phyloP scores from a whole-genome alignment of 2,797 vertebrate species.

The Malurus leucopterus region DNA sequence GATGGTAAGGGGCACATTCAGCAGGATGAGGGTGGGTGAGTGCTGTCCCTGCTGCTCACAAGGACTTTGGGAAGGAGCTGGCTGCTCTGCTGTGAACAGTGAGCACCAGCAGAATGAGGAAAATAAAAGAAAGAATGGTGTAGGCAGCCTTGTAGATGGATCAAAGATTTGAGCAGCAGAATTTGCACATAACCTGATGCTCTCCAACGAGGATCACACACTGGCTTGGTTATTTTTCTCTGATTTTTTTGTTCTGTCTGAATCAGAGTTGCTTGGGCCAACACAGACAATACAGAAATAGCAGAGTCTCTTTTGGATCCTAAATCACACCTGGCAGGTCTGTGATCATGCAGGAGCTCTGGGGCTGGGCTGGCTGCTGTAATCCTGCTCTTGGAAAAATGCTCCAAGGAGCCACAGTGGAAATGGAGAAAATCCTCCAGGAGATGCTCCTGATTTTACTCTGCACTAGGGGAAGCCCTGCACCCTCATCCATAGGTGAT shows the following conservation, averaged over 20 bases:
- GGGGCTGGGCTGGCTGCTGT: background rate
- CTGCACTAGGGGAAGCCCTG: background rate
- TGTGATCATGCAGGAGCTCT: accelerated
- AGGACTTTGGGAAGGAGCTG: background rate
- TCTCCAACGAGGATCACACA: background rate
- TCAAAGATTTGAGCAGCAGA: background rate
- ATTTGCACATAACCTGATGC: accelerated
- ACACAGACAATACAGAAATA: background rate
- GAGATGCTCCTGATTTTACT: too few species aligned
- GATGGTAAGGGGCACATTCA: background rate
- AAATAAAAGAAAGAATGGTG: background rate
- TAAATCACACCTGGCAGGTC: background rate
- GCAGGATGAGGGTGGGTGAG: background rate
- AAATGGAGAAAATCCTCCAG: too few species aligned
- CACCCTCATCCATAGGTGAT: background rate
- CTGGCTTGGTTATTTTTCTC: background rate
- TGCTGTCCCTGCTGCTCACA: background rate
- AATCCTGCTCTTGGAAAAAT: background rate
- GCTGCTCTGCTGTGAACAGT: accelerated
- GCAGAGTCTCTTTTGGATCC: background rate
- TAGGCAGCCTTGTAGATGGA: background rate
- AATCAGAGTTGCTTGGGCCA: background rate
- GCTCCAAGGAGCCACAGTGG: too few species aligned
- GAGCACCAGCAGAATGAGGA: background rate
- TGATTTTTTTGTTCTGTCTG: background rate